Base-by-base conservation (phyloP, 2,888 invertebrate genomes). In the Ornithoptera alexandrae region DNA sequence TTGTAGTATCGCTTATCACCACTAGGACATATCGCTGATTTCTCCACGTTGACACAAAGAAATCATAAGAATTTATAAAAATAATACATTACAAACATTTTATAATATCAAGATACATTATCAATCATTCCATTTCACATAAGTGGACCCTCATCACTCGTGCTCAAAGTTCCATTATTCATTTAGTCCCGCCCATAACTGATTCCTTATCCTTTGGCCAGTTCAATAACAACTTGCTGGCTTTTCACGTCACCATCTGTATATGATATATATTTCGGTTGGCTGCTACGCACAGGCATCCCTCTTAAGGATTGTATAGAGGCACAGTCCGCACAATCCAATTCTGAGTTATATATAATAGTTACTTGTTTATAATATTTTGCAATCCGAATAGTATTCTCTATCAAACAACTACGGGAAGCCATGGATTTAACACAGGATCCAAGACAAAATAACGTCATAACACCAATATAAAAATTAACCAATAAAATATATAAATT, bases 71-170 rank as follows among this genome's bases (percentile, higher is more conserved):
- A 50, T 50, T 50, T 50, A 17, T 50, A 17, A 17, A 50, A 12
- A 5, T 17, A 50, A 50, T 5, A 50, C 15, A 17, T 50, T 50
- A 50, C 50, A 86, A 85, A 75, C 78, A 81, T 88, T 88, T 90
- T 91, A 90, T 90, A 90, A 87, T 84, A 81, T 78, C 76, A 80
- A 79, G 81, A 80, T 83, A 81, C 83, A 88, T 89, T 89, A 92
- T 92, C 91, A 91, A 92, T 92, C 92, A 92, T 88, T 86, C 83
- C 84, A 82, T 78, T 83, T 86, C 90, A 90, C 91, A 91, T 89
- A 91, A 92, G 90, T 89, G 90, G 89, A 90, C 92, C 92, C 91
- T 92, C 88, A 87, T 90, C 89, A 87, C 85, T 79, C 85, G 87
- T 88, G 87, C 88, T 87, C 87, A 80, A 84, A 88, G 82, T 87